These are phyloP conservation scores for Xiphorhynchus erythropygius DNA, from an alignment of 2,797 vertebrate genomes.

Conservation along the genomic window DNA sequence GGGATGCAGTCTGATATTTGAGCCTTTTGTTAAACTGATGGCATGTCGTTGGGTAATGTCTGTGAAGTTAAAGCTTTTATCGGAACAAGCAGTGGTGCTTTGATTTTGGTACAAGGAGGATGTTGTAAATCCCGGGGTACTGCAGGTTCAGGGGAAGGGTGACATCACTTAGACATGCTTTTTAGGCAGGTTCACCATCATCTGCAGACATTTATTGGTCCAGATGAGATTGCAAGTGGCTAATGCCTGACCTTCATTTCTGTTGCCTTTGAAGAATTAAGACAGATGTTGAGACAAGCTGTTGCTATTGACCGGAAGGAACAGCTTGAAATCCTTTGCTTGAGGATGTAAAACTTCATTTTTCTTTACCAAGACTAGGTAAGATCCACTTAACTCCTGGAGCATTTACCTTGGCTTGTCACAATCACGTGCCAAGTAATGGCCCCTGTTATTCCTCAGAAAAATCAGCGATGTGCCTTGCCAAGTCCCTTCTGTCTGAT, in stretches of 20 bases:
- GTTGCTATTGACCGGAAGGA: background rate
- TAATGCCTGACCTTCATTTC: conserved; percentile 4
- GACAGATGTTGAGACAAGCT: background rate
- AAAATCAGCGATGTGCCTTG: background rate
- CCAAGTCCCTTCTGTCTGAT: background rate
- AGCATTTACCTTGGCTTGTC: background rate
- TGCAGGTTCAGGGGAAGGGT: conserved; percentile 40
- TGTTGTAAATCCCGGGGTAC: conserved; percentile 49
- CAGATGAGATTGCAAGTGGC: conserved; percentile 36
- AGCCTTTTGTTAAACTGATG: conserved; percentile 37
- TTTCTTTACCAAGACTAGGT: background rate
- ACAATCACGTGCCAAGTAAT: background rate
- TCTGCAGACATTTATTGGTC: conserved; percentile 27
- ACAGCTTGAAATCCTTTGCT: conserved; percentile 10
- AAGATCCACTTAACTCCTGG: background rate
- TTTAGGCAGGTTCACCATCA: conserved; percentile 23
- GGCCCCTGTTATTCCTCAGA: background rate
- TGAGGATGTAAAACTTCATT: background rate
- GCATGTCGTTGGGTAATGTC: background rate
- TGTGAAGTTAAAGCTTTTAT: conserved; percentile 40
- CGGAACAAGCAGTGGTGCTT: conserved; percentile 38
- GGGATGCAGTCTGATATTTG: conserved; percentile 6
- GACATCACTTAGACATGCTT: conserved; percentile 42
- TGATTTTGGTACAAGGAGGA: conserved; percentile 51
- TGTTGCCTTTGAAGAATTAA: conserved; percentile 37